phyloP scores from a whole-genome alignment of 2,888 invertebrate species.

The Agrypnus murinus region DNA sequence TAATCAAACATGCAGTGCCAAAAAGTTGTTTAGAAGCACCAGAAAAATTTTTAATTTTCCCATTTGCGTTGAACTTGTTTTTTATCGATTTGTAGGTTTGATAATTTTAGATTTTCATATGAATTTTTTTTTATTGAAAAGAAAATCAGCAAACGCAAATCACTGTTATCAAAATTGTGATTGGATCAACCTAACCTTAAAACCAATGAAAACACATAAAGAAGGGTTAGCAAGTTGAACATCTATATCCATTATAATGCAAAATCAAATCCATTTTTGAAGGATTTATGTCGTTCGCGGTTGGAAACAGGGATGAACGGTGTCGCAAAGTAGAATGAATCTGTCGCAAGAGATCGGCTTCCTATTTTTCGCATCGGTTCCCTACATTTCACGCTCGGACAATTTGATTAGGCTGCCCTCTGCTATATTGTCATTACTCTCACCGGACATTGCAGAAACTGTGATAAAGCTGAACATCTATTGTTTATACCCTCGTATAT shows the following conservation, averaged over 20 bases:
- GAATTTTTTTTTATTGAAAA: not conserved
- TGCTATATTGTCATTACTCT: conserved; percentile 54
- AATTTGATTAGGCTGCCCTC: conserved; percentile 54
- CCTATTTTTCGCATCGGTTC: conserved; percentile 60
- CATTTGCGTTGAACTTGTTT: too few relatives aligned
- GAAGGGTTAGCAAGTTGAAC: conserved; percentile 46
- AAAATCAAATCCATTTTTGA: conserved; percentile 59
- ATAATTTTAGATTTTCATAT: too few relatives aligned
- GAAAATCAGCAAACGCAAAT: not conserved
- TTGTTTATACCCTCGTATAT: conserved; percentile 56
- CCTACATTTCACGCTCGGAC: conserved; percentile 56
- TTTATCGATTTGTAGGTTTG: too few relatives aligned
- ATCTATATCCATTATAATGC: conserved; percentile 61
- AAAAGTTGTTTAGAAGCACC: not conserved
- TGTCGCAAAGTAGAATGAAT: conserved; percentile 60
- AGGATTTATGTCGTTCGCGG: conserved; percentile 56
- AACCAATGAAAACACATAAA: conserved; percentile 43
- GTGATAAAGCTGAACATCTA: conserved; percentile 55
- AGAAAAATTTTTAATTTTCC: too few relatives aligned
- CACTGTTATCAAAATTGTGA: conserved; percentile 24
- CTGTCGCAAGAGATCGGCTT: conserved; percentile 60
- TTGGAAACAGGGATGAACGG: conserved; percentile 49
- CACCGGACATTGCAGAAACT: conserved; percentile 55
- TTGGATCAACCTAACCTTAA: conserved; percentile 36
- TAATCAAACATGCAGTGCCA: not conserved